Percentiles rank a stretch among this genome's conserved stretches.
Conservation (phyloP, 2,888 invertebrate species). For the Thera obeliscata region DNA sequence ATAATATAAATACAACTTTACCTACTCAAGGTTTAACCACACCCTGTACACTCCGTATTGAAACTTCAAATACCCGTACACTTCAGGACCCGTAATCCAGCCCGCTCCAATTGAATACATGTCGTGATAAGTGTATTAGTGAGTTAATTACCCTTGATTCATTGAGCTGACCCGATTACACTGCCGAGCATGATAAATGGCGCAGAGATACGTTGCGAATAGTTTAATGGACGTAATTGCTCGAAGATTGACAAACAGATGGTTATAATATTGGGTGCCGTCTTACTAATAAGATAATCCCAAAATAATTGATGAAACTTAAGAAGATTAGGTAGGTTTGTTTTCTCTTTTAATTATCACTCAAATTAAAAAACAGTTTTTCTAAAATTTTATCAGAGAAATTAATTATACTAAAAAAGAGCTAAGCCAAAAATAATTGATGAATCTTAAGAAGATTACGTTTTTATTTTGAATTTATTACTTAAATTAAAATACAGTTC, state of each 20-base stretch:
- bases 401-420: no score
- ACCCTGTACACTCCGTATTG: slow-evolving; percentile 5
- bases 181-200: slow-evolving; percentile 71
- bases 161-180: slow-evolving; percentile 70
- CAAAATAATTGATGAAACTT: no score
- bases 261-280: not conserved
- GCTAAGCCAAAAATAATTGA: no score
- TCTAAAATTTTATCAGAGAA: no score
- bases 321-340: no score
- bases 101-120: slow-evolving; percentile 34
- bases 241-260: slow-evolving; percentile 16
- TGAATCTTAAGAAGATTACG: no score
- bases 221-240: slow-evolving; percentile 26
- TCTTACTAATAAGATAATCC: not conserved
- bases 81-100: slow-evolving; percentile 15
- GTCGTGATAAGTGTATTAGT: slow-evolving; percentile 72
- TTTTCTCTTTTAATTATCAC: no score
- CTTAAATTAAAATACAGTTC: not conserved
- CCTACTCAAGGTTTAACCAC: not conserved
- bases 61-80: slow-evolving; percentile 11
- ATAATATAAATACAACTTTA: no score
- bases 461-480: no score
- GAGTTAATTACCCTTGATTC: slow-evolving; percentile 78
- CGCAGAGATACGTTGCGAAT: slow-evolving; percentile 52
- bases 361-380: no score